Conservation (phyloP, 2,113 vertebrate species). For the Pomatorhinus ruficollis region DNA sequence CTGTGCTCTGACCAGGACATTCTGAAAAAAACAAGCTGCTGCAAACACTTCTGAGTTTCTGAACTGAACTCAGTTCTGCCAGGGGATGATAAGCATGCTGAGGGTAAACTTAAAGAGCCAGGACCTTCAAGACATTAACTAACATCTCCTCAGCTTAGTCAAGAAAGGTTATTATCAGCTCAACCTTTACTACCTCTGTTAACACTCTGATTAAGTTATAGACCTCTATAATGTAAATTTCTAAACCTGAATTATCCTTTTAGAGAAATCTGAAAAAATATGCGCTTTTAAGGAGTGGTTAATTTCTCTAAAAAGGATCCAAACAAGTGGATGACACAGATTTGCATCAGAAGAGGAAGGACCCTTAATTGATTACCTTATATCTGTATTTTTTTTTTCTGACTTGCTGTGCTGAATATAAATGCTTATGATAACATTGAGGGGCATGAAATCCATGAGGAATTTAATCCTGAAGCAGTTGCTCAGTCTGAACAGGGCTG, state of each 20-base stretch:
- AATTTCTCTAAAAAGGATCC: background rate
- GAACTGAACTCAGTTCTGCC: background rate
- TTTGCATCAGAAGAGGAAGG: background rate
- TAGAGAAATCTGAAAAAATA: background rate
- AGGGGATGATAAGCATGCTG: background rate
- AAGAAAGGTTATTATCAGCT: background rate
- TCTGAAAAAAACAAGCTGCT: background rate
- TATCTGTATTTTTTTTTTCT: background rate
- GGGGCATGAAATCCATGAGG: background rate
- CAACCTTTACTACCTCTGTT: background rate
- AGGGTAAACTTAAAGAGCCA: background rate
- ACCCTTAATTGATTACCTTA: background rate
- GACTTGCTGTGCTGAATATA: background rate
- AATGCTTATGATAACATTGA: background rate
- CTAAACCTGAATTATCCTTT: background rate
- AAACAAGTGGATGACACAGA: background rate
- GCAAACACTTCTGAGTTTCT: background rate
- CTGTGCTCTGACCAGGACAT: fast-evolving
- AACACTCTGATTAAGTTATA: background rate
- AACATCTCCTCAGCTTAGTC: background rate
- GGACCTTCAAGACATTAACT: background rate
- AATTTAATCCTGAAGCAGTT: background rate
- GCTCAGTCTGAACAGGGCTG: background rate
- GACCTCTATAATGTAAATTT: background rate
- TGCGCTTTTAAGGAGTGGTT: background rate